Evolutionary conservation across 1,140 invertebrate genomes (phyloP).

Genomic region (Pissodes strobi): DNA sequence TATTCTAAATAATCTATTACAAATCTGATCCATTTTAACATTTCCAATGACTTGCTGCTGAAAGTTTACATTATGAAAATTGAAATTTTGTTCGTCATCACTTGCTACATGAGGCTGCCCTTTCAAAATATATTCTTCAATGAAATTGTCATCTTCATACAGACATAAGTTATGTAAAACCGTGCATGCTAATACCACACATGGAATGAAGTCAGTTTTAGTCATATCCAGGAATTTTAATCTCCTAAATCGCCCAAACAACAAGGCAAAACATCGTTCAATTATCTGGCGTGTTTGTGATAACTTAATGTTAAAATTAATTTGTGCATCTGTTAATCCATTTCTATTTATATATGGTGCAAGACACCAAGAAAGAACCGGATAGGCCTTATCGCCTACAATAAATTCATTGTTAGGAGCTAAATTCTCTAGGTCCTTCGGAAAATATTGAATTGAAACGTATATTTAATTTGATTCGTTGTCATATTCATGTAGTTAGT

Average conservation of each 20-base stretch:
- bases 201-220: slow-evolving; percentile 18
- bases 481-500: too few relatives aligned
- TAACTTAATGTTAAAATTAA: slow-evolving; percentile 9
- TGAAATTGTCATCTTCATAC: too few relatives aligned
- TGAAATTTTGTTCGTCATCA: too few relatives aligned
- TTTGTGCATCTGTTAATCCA: slow-evolving; percentile 9
- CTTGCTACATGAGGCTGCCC: too few relatives aligned
- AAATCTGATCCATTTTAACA: too few relatives aligned
- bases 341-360: slow-evolving; percentile 28
- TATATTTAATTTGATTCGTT: too few relatives aligned
- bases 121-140: too few relatives aligned
- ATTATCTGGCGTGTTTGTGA: slow-evolving; percentile 17
- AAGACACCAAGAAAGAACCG: slow-evolving; percentile 26
- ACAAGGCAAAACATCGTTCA: slow-evolving; percentile 29
- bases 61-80: too few relatives aligned
- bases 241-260: slow-evolving; percentile 33
- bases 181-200: slow-evolving; percentile 9
- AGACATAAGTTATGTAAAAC: slow-evolving; percentile 27
- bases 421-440: too few relatives aligned
- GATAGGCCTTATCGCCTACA: slow-evolving; percentile 33
- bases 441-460: too few relatives aligned
- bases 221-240: slow-evolving; percentile 35
- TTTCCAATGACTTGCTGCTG: too few relatives aligned
- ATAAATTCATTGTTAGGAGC: slow-evolving; percentile 27
- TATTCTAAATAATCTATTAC: too few relatives aligned